Evolutionary conservation across 2,888 invertebrate genomes (phyloP).

Genomic region (Tetrapedia diversipes): DNA sequence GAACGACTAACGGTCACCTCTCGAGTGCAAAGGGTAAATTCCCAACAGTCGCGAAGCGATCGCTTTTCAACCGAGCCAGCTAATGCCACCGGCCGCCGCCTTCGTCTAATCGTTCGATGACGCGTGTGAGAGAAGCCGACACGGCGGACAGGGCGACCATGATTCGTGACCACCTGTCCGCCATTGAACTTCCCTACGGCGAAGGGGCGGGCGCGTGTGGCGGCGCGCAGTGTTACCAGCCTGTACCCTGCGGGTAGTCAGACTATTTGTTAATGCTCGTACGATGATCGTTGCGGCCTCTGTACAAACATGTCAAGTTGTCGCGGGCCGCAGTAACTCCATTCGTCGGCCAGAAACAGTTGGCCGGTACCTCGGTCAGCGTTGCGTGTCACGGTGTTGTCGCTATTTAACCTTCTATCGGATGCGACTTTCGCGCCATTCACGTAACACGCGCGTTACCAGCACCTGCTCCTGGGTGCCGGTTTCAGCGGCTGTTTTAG

Average conservation of each 20-base stretch:
- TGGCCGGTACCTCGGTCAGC: slow-evolving; percentile 68
- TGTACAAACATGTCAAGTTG: slow-evolving; percentile 80
- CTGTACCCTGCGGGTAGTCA: slow-evolving; percentile 53
- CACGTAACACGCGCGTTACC: slow-evolving; percentile 66
- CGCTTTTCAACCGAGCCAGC: slow-evolving; percentile 27
- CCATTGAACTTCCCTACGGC: slow-evolving; percentile 59
- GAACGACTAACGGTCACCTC: no score
- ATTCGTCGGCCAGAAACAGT: slow-evolving; percentile 68
- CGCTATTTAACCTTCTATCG: slow-evolving; percentile 78
- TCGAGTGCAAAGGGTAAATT: no score
- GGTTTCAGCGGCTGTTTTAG: slow-evolving; percentile 60
- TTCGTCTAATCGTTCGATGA: slow-evolving; percentile 46
- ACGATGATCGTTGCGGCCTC: slow-evolving; percentile 76
- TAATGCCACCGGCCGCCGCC: slow-evolving; percentile 18
- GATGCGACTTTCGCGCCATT: slow-evolving; percentile 74
- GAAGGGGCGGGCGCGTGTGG: slow-evolving; percentile 33
- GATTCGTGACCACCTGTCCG: slow-evolving; percentile 67
- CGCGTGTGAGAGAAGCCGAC: slow-evolving; percentile 41
- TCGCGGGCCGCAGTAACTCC: slow-evolving; percentile 77
- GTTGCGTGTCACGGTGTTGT: slow-evolving; percentile 73
- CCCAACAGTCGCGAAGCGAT: no score
- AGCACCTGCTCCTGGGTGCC: slow-evolving; percentile 65
- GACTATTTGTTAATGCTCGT: slow-evolving; percentile 75
- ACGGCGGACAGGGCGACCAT: slow-evolving; percentile 42
- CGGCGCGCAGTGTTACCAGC: slow-evolving; percentile 37